Conservation (phyloP, 2,888 invertebrate species). For the Andrena haemorrhoa region DNA sequence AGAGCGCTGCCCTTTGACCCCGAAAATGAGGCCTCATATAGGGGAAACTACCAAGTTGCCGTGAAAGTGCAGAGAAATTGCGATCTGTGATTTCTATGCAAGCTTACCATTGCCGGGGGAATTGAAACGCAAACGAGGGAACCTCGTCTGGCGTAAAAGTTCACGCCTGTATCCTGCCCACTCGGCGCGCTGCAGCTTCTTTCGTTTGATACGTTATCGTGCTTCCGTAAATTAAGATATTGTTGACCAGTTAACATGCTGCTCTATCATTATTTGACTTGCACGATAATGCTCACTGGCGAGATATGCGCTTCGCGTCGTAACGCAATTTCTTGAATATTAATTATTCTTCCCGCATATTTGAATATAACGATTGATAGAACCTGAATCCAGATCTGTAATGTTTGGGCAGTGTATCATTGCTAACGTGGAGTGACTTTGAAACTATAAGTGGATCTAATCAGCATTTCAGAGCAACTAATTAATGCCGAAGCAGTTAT, state of each 20-base stretch:
- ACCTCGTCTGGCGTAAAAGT: not conserved
- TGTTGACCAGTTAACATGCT: constrained; percentile 7
- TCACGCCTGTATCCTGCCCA: constrained; percentile 17
- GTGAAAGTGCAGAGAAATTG: constrained; percentile 68
- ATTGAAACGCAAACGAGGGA: constrained; percentile 21
- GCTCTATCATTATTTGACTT: not conserved
- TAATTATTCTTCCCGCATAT: too few species aligned
- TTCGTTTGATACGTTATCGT: constrained; percentile 40
- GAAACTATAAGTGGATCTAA: too few species aligned
- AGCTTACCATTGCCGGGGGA: constrained; percentile 28
- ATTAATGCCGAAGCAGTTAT: too few species aligned
- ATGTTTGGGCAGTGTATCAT: not conserved
- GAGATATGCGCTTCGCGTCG: not conserved
- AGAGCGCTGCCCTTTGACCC: constrained; percentile 61
- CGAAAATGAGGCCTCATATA: constrained; percentile 45
- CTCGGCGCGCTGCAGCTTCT: constrained; percentile 8
- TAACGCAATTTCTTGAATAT: not conserved
- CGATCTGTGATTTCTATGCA: constrained; percentile 34
- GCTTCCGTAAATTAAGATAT: constrained; percentile 49
- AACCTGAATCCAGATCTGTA: not conserved
- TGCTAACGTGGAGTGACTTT: too few species aligned
- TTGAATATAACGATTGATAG: too few species aligned
- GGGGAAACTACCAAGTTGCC: constrained; percentile 50
- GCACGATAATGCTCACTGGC: not conserved
- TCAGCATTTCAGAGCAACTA: too few species aligned